Evolutionary conservation across 2,797 vertebrate species (phyloP).

Genomic region (Cetoscarus ocellatus): DNA sequence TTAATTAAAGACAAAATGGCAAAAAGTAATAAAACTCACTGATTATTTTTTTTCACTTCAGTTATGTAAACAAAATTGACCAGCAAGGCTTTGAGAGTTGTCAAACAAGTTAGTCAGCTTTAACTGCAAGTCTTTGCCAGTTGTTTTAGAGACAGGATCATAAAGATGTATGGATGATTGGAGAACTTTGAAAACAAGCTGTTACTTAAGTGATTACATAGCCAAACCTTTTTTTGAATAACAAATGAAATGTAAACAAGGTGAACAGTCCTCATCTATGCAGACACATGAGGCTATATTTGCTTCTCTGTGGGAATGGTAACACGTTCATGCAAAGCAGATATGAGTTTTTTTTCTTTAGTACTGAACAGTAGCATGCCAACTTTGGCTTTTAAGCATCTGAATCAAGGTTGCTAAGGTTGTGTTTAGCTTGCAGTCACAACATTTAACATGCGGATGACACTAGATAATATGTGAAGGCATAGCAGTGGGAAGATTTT

Average conservation of each 20-base stretch:
- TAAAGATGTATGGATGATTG: not conserved
- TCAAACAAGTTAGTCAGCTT: no score
- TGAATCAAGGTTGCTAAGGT: no score
- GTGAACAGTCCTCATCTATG: not conserved
- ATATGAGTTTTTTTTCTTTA: not conserved
- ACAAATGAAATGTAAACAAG: not conserved
- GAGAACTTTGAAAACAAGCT: not conserved
- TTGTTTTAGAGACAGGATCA: not conserved
- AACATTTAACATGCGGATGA: no score
- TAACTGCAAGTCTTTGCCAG: not conserved
- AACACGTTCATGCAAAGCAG: slow-evolving; percentile 5
- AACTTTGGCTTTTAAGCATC: no score
- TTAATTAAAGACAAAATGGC: no score
- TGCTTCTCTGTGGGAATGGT: not conserved
- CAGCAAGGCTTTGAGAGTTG: no score
- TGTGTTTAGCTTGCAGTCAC: no score
- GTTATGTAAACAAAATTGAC: no score
- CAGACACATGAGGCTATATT: not conserved
- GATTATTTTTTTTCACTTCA: no score
- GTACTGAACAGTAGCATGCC: not conserved
- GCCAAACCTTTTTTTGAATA: not conserved
- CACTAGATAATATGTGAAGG: no score
- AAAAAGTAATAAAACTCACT: no score
- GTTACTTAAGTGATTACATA: not conserved
- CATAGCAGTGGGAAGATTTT: no score